These are phyloP conservation scores for Rotaria macrura DNA, from an alignment of 2,888 invertebrate genomes.

Conservation along the genomic window DNA sequence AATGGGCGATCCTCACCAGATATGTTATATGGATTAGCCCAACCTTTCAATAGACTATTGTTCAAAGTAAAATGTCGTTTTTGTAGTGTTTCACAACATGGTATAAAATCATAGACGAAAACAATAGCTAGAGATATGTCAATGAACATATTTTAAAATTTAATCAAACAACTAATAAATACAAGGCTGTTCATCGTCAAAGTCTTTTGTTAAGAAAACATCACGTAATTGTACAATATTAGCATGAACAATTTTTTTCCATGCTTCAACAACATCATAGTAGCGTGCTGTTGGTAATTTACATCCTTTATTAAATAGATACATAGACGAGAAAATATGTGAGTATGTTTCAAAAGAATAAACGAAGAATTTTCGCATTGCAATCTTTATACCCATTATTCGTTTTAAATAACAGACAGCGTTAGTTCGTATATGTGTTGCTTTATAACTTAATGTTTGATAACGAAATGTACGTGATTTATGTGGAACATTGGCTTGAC, in stretches of 20 bases:
- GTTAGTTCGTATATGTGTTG: conserved; percentile 66
- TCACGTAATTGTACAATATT: conserved; percentile 83
- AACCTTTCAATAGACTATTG: conserved; percentile 40
- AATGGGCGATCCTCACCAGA: conserved; percentile 40
- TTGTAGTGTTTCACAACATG: conserved; percentile 75
- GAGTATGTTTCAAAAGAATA: not conserved
- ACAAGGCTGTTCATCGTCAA: conserved; percentile 75
- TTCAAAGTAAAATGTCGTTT: conserved; percentile 63
- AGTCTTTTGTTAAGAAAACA: conserved; percentile 84
- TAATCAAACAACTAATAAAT: conserved; percentile 40
- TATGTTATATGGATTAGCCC: conserved; percentile 40
- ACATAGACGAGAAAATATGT: not conserved
- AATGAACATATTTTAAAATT: not conserved
- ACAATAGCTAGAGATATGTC: conserved; percentile 65
- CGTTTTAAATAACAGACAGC: conserved; percentile 29
- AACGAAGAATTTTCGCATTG: not conserved
- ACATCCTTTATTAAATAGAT: conserved; percentile 19
- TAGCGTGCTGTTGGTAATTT: not conserved
- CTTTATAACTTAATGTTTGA: conserved; percentile 77
- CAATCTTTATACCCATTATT: conserved; percentile 20
- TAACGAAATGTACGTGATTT: conserved; percentile 64
- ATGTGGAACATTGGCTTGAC: conserved; percentile 49
- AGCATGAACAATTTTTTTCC: conserved; percentile 87
- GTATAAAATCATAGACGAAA: conserved; percentile 88
- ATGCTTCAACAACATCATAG: conserved; percentile 59